Evolutionary conservation across 1,140 invertebrate genomes (phyloP).

Genomic region (Vanessa atalanta): DNA sequence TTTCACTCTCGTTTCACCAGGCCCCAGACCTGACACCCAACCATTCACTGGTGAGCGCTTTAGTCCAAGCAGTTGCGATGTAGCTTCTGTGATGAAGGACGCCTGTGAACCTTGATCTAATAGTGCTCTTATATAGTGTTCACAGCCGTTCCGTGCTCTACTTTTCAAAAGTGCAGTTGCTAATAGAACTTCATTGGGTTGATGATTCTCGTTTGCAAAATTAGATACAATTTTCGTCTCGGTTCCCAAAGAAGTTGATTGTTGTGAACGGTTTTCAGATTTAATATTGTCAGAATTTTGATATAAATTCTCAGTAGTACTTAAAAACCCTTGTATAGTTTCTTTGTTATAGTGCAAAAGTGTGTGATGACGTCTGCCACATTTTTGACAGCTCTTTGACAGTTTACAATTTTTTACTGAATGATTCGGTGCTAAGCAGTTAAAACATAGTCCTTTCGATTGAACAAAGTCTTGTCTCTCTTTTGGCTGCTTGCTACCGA

Average conservation of each 20-base stretch:
- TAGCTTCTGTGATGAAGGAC: conserved; percentile 42
- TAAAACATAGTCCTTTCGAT: conserved; percentile 27
- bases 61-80: conserved; percentile 38
- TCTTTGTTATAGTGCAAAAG: conserved; percentile 15
- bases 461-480: conserved; percentile 24
- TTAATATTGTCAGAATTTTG: not conserved
- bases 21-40: conserved; percentile 36
- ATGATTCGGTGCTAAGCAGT: conserved; percentile 26
- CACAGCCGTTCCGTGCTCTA: conserved; percentile 16
- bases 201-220: not conserved
- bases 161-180: conserved; percentile 40
- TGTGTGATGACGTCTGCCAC: conserved; percentile 29
- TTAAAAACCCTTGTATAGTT: not conserved
- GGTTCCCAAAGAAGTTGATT: not conserved
- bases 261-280: not conserved
- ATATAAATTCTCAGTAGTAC: not conserved
- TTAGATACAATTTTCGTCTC: not conserved
- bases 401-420: conserved; percentile 15
- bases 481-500: conserved; percentile 12
- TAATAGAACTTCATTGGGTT: conserved; percentile 30
- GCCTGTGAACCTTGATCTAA: conserved; percentile 47
- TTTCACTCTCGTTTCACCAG: conserved; percentile 28
- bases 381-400: conserved; percentile 19
- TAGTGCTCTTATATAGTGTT: conserved; percentile 30
- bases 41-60: conserved; percentile 26